Conservation (phyloP, 2,888 invertebrate genomes). For the Apantesis nais region DNA sequence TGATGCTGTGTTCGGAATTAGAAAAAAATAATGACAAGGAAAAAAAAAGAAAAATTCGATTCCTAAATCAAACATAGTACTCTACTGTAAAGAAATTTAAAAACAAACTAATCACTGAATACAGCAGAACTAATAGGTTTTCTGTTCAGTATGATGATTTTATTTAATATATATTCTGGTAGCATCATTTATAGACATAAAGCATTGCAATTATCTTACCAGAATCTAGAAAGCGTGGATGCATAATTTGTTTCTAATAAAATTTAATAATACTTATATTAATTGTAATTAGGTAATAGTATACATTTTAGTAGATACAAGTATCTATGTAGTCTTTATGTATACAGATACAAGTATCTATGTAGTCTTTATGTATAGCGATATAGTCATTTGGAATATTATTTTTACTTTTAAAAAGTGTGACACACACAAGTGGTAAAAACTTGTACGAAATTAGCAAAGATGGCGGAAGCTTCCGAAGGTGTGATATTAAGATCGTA, state of each 20-base stretch:
- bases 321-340: slow-evolving; percentile 27
- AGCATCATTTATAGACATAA: neutral
- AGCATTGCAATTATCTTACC: neutral
- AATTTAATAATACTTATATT: slow-evolving; percentile 15
- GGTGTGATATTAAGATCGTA: neutral
- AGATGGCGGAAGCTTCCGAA: slow-evolving; percentile 39
- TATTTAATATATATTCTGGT: slow-evolving; percentile 16
- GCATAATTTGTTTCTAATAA: slow-evolving; percentile 34
- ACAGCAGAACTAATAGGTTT: slow-evolving; percentile 5
- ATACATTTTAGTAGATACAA: slow-evolving; percentile 29
- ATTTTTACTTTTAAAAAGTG: slow-evolving; percentile 24
- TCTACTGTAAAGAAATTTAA: neutral
- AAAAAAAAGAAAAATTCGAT: neutral
- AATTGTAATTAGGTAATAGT: slow-evolving; percentile 24
- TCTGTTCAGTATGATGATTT: slow-evolving; percentile 12
- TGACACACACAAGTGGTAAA: slow-evolving; percentile 17
- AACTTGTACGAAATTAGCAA: slow-evolving; percentile 34
- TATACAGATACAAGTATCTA: slow-evolving; percentile 25
- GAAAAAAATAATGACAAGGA: neutral
- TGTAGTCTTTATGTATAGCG: slow-evolving; percentile 24
- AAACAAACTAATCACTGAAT: neutral
- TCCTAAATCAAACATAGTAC: neutral
- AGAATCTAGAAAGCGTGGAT: slow-evolving; percentile 18
- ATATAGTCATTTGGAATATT: slow-evolving; percentile 25
- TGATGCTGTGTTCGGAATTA: slow-evolving; percentile 23